phyloP scores from a whole-genome alignment of 2,888 invertebrate genomes.

The Argynnis bischoffii region DNA sequence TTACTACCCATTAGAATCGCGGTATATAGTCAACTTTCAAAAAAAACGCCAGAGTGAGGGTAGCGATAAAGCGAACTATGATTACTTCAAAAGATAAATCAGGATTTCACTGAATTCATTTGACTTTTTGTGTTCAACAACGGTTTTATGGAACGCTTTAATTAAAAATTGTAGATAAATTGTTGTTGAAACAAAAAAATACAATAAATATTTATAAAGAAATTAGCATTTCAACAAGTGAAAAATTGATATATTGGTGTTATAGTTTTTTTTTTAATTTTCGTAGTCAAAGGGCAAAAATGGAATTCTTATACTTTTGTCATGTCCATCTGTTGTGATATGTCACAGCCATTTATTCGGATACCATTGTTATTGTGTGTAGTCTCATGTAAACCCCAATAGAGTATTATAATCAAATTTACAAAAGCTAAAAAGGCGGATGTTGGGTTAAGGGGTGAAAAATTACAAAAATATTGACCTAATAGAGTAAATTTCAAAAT shows the following conservation, averaged over 20 bases:
- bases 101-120: slow-evolving; percentile 9
- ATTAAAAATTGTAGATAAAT: slow-evolving; percentile 11
- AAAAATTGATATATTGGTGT: slow-evolving; percentile 11
- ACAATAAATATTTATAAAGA: slow-evolving; percentile 18
- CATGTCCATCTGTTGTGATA: neutral
- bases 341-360: no score
- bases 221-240: slow-evolving; percentile 20
- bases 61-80: slow-evolving; percentile 7
- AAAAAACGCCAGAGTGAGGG: neutral
- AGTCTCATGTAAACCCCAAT: no score
- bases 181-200: slow-evolving; percentile 11
- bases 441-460: no score
- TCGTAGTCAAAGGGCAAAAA: neutral
- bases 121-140: slow-evolving; percentile 18
- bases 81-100: slow-evolving; percentile 15
- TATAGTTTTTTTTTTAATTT: neutral
- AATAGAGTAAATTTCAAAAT: no score
- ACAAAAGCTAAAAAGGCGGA: no score
- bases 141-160: slow-evolving; percentile 12
- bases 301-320: neutral
- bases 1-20: no score
- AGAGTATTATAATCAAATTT: no score
- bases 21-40: no score
- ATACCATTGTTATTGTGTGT: no score
- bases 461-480: no score